Evolutionary conservation across 2,113 vertebrate species (phyloP).

Genomic region (Sturnus vulgaris): DNA sequence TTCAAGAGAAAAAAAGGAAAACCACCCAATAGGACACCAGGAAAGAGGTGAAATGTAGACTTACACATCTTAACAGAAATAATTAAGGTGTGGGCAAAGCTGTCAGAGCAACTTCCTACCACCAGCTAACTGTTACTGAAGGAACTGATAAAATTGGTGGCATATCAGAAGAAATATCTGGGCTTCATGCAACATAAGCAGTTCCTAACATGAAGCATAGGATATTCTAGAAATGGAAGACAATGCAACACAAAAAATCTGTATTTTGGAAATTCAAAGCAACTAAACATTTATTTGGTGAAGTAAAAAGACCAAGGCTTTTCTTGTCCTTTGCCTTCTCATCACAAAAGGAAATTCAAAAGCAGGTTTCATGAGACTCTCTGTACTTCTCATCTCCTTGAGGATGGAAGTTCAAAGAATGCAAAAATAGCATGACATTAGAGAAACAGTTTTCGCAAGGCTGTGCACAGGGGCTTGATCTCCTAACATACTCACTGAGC

Average conservation of each 20-base stretch:
- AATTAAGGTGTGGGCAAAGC: constrained; percentile 23
- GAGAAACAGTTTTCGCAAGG: neutral
- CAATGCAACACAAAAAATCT: neutral
- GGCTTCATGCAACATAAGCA: neutral
- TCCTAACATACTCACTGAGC: neutral
- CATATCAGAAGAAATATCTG: neutral
- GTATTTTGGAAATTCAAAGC: neutral
- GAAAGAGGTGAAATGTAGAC: neutral
- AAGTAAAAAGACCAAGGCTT: neutral
- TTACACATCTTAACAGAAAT: constrained; percentile 22
- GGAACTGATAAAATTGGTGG: neutral
- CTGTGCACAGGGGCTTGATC: neutral
- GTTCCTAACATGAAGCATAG: neutral
- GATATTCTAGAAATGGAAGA: neutral
- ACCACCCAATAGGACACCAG: neutral
- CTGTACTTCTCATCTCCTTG: neutral
- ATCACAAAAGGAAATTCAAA: constrained; percentile 4
- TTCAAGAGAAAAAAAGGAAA: neutral
- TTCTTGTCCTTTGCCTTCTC: neutral
- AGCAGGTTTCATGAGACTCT: neutral
- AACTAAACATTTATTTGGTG: neutral
- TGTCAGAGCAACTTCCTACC: neutral
- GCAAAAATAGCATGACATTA: neutral
- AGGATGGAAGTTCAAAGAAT: constrained; percentile 9
- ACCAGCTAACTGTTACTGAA: neutral